These are phyloP conservation scores for Drosophila malerkotliana DNA, from an alignment of 1,140 invertebrate species.

Conservation along the genomic window DNA sequence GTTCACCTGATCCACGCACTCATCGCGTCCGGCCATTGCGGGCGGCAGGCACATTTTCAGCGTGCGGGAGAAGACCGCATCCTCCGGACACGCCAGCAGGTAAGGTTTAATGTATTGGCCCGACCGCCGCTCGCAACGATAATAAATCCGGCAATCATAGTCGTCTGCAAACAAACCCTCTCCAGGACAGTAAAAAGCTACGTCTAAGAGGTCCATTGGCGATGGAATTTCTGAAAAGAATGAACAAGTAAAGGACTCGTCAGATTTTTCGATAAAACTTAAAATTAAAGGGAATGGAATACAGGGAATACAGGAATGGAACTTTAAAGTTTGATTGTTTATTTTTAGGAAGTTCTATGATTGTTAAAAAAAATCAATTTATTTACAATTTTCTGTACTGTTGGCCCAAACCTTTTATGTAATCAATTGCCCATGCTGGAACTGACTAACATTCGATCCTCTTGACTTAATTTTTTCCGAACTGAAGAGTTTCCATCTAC, in stretches of 20 bases:
- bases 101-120: slow-evolving; percentile 84
- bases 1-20: slow-evolving; percentile 72
- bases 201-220: slow-evolving; percentile 20
- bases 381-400: neutral
- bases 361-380: too few relatives aligned
- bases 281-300: too few relatives aligned
- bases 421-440: neutral
- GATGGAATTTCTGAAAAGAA: slow-evolving; percentile 66
- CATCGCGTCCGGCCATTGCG: slow-evolving; percentile 72
- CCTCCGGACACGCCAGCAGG: slow-evolving; percentile 84
- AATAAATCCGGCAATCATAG: slow-evolving; percentile 86
- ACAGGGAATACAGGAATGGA: too few relatives aligned
- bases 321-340: too few relatives aligned
- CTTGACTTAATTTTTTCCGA: slow-evolving; percentile 15
- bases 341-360: too few relatives aligned
- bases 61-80: slow-evolving; percentile 79
- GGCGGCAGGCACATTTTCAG: slow-evolving; percentile 76
- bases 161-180: slow-evolving; percentile 89
- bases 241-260: slow-evolving; percentile 2
- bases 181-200: slow-evolving; percentile 82
- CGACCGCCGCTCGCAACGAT: slow-evolving; percentile 84
- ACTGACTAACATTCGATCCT: neutral
- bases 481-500: slow-evolving; percentile 15
- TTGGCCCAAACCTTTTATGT: neutral
- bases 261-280: neutral